Percentiles rank a stretch among this genome's conserved stretches.
phyloP scores from a whole-genome alignment of 2,797 vertebrate species.

The Cottoperca gobio region DNA sequence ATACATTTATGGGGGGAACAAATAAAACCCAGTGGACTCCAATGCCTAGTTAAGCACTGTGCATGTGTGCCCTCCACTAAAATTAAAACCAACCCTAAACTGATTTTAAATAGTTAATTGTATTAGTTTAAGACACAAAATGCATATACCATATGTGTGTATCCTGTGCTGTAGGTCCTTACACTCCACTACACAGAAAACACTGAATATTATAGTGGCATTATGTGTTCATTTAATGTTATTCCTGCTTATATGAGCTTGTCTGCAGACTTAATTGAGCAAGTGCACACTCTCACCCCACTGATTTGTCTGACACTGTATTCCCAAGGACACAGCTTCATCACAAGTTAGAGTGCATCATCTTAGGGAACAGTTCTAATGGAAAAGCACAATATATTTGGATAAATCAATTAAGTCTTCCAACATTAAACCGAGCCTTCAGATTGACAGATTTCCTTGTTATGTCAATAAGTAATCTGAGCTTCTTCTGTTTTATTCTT shows the following conservation, averaged over 20 bases:
- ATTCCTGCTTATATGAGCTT: slow-evolving; percentile 43
- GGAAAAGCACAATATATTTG: slow-evolving; percentile 37
- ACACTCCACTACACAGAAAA: not conserved
- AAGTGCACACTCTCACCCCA: slow-evolving; percentile 44
- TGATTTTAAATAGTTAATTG: not conserved
- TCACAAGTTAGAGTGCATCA: slow-evolving; percentile 32
- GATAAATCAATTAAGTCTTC: slow-evolving; percentile 33
- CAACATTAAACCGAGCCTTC: slow-evolving; percentile 11
- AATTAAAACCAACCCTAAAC: not conserved
- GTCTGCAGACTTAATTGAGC: slow-evolving; percentile 54
- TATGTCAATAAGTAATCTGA: slow-evolving; percentile 14
- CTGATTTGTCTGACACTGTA: slow-evolving; percentile 51
- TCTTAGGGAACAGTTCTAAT: slow-evolving; percentile 43
- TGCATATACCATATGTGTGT: not conserved
- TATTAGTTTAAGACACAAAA: not conserved
- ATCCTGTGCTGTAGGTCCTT: not conserved
- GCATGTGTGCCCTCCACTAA: not conserved
- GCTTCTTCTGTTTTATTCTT: slow-evolving; percentile 14
- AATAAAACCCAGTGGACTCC: too few species aligned
- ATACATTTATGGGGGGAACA: not conserved
- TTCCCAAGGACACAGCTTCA: slow-evolving; percentile 32
- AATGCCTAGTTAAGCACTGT: not conserved
- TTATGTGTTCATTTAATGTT: slow-evolving; percentile 23
- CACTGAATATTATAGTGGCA: not conserved
- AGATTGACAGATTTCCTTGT: not conserved